Conservation (phyloP, 2,113 vertebrate species). For the Scortum barcoo region DNA sequence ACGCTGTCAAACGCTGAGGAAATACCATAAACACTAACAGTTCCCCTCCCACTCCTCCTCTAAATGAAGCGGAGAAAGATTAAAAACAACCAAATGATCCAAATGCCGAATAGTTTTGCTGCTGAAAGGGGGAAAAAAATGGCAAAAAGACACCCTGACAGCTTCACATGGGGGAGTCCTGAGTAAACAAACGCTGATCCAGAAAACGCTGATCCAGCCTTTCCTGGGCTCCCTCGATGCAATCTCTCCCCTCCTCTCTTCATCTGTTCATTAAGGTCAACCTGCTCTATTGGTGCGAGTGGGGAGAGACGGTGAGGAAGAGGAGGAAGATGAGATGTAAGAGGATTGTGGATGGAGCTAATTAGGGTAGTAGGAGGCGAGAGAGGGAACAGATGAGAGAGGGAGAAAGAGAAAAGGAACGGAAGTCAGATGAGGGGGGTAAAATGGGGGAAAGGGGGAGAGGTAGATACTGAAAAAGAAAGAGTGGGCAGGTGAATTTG, state of each 20-base stretch:
- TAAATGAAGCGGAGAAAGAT: slow-evolving; percentile 39
- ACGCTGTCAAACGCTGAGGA: slow-evolving; percentile 35
- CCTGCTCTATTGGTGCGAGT: slow-evolving; percentile 53
- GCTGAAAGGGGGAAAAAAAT: slow-evolving; percentile 35
- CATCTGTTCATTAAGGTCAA: slow-evolving; percentile 85
- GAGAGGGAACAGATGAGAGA: slow-evolving; percentile 60
- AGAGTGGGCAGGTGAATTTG: slow-evolving; percentile 80
- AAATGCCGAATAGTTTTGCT: slow-evolving; percentile 42
- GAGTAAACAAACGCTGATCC: slow-evolving; percentile 76
- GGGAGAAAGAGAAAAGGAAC: slow-evolving; percentile 29
- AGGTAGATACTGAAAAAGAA: slow-evolving; percentile 34
- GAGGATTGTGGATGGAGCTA: slow-evolving; percentile 78
- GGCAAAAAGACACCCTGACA: slow-evolving; percentile 62
- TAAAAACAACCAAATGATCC: slow-evolving; percentile 52
- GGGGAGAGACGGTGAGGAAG: slow-evolving; percentile 54
- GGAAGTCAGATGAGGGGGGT: slow-evolving; percentile 42
- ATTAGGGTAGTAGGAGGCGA: slow-evolving; percentile 74
- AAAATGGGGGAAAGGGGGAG: slow-evolving; percentile 19
- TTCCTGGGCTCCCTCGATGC: slow-evolving; percentile 73
- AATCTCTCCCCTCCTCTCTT: slow-evolving; percentile 69
- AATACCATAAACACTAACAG: slow-evolving; percentile 33
- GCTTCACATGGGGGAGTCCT: slow-evolving; percentile 74
- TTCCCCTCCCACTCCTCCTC: slow-evolving; percentile 33
- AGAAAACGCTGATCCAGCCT: slow-evolving; percentile 76
- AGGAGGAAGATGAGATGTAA: slow-evolving; percentile 72